Conservation (phyloP, 1,140 invertebrate genomes). For the Drosophila bocki region DNA sequence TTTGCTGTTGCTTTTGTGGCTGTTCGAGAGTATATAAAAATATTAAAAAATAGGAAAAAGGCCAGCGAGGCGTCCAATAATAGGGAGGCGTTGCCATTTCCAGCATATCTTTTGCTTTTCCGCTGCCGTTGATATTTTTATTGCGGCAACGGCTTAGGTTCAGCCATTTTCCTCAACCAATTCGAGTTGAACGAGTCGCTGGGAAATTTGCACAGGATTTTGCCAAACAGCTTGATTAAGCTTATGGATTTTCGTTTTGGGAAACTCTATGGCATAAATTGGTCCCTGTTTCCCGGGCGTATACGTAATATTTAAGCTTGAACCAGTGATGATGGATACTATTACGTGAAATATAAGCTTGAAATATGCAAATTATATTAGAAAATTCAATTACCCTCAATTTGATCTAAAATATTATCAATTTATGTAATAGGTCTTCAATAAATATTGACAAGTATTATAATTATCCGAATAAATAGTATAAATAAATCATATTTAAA, state of each 20-base stretch:
- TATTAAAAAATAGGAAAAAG: slow-evolving; percentile 69
- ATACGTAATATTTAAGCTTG: slow-evolving; percentile 50
- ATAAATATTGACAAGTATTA: neutral
- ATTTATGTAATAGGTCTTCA: neutral
- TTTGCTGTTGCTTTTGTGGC: slow-evolving; percentile 12
- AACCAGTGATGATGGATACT: slow-evolving; percentile 13
- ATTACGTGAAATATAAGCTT: neutral
- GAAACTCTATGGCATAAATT: slow-evolving; percentile 22
- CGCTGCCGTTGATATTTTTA: slow-evolving; percentile 78
- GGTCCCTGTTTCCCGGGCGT: slow-evolving; percentile 18
- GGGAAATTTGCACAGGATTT: slow-evolving; percentile 57
- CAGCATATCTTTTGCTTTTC: slow-evolving; percentile 14
- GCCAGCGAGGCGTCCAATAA: slow-evolving; percentile 48
- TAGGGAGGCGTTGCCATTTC: slow-evolving; percentile 30
- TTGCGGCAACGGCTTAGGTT: slow-evolving; percentile 62
- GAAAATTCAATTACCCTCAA: neutral
- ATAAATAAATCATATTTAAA: neutral
- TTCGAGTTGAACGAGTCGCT: slow-evolving; percentile 24
- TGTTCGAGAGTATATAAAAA: slow-evolving; percentile 68
- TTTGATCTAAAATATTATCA: neutral
- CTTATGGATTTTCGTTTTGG: slow-evolving; percentile 30
- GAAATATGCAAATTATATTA: neutral
- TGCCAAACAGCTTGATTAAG: slow-evolving; percentile 30
- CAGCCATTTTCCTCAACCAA: slow-evolving; percentile 36
- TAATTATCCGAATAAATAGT: too few relatives aligned